These are phyloP conservation scores for Brachionus manjavacas DNA, from an alignment of 1,140 invertebrate species.

Conservation along the genomic window DNA sequence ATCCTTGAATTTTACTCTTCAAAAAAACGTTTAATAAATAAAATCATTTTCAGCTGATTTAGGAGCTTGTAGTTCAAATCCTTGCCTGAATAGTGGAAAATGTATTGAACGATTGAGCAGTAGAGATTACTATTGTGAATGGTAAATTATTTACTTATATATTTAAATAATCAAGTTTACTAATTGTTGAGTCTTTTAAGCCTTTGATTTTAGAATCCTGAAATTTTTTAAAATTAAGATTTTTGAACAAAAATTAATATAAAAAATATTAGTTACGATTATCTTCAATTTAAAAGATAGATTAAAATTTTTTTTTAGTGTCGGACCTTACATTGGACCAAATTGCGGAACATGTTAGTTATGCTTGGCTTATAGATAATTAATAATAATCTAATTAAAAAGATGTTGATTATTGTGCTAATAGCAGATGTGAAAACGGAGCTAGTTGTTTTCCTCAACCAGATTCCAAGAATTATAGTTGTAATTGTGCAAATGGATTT, in stretches of 20 bases:
- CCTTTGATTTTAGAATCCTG: no score
- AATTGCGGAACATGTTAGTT: slow-evolving; percentile 39
- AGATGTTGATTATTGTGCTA: slow-evolving; percentile 28
- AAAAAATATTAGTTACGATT: no score
- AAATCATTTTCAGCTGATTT: background rate
- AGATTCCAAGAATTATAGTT: background rate
- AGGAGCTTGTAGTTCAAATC: slow-evolving; percentile 20
- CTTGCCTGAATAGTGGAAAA: slow-evolving; percentile 20
- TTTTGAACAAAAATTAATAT: background rate
- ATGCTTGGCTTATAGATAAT: background rate
- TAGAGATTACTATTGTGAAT: slow-evolving; percentile 10
- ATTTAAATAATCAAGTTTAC: no score
- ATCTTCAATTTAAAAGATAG: no score
- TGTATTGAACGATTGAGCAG: background rate
- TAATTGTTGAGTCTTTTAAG: no score
- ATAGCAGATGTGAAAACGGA: slow-evolving; percentile 63
- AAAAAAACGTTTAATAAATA: background rate
- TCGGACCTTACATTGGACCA: background rate
- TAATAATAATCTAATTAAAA: background rate
- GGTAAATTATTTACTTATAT: background rate
- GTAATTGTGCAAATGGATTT: slow-evolving; percentile 13
- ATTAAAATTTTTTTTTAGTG: slow-evolving; percentile 8
- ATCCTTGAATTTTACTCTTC: background rate
- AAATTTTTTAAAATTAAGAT: background rate
- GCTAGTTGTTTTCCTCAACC: slow-evolving; percentile 60